Percentiles rank a stretch among this genome's conserved stretches.
phyloP scores from a whole-genome alignment of 2,797 vertebrate genomes.

The Enteromius argenteus region DNA sequence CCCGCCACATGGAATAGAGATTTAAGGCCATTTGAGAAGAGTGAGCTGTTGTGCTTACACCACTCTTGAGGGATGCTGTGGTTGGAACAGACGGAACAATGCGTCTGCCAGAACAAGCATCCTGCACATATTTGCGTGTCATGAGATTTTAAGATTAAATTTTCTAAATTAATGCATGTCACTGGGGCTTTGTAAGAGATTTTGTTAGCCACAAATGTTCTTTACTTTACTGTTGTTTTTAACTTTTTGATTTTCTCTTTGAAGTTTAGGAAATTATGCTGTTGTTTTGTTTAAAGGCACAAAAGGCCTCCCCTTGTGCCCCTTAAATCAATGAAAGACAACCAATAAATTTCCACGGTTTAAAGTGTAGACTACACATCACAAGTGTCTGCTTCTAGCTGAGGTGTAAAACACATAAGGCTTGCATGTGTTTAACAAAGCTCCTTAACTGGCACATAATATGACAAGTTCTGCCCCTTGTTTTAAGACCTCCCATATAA shows the following conservation, averaged over 20 bases:
- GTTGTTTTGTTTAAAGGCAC: not conserved
- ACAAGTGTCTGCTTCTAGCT: conserved; percentile 3
- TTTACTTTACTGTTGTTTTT: conserved; percentile 1
- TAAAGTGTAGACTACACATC: conserved; percentile 25
- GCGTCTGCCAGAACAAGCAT: conserved; percentile 17
- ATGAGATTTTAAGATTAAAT: conserved; percentile 38
- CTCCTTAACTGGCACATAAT: conserved; percentile 42
- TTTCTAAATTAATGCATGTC: conserved; percentile 14
- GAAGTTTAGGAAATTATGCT: not conserved
- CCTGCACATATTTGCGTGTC: conserved; percentile 7
- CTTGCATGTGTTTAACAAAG: conserved; percentile 43
- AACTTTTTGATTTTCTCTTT: not conserved
- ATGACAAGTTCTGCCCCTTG: conserved; percentile 32
- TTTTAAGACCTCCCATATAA: conserved; percentile 50
- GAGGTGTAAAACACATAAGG: conserved; percentile 27
- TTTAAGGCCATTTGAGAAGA: conserved; percentile 60
- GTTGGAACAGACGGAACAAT: conserved; percentile 17
- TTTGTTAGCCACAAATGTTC: not conserved
- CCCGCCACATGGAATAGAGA: conserved; percentile 77
- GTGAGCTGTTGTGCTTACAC: conserved; percentile 48
- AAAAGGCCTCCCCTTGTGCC: conserved; percentile 9
- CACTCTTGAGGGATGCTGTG: conserved; percentile 40
- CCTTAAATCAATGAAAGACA: conserved; percentile 11
- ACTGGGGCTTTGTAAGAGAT: not conserved
- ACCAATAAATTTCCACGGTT: not conserved